phyloP scores from a whole-genome alignment of 1,140 invertebrate species.

The Drosophila tropicalis region DNA sequence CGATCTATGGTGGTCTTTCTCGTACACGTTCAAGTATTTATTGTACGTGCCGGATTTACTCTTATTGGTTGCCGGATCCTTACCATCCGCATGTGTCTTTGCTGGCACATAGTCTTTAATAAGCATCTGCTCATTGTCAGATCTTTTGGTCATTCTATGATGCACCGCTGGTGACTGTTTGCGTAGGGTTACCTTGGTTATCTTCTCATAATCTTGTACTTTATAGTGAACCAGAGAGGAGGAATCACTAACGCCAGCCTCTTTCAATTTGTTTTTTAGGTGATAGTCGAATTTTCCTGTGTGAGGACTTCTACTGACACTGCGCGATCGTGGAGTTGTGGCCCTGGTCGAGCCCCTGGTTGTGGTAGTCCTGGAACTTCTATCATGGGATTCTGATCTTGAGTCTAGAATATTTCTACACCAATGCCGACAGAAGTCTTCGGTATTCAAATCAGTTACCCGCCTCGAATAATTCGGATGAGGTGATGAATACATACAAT shows the following conservation, averaged over 20 bases:
- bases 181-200: not conserved
- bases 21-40: slow-evolving; percentile 30
- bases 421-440: slow-evolving; percentile 19
- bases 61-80: not conserved
- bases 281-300: not conserved
- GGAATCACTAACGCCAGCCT: not conserved
- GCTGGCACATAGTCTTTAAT: slow-evolving; percentile 3
- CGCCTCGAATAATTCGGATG: not conserved
- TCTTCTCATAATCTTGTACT: not conserved
- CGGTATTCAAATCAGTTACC: slow-evolving; percentile 44
- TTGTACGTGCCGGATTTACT: slow-evolving; percentile 17
- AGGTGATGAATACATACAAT: not conserved
- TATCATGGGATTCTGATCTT: not conserved
- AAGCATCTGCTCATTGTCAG: slow-evolving; percentile 5
- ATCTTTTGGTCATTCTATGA: not conserved
- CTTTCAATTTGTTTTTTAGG: not conserved
- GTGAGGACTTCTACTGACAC: not conserved
- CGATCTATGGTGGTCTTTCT: slow-evolving; percentile 22
- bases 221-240: not conserved
- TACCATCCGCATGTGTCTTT: not conserved
- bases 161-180: not conserved
- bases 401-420: not conserved
- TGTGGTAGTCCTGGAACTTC: not conserved
- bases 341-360: not conserved
- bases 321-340: not conserved